phyloP scores from a whole-genome alignment of 2,113 vertebrate species.

The Triplophysa siluroides region DNA sequence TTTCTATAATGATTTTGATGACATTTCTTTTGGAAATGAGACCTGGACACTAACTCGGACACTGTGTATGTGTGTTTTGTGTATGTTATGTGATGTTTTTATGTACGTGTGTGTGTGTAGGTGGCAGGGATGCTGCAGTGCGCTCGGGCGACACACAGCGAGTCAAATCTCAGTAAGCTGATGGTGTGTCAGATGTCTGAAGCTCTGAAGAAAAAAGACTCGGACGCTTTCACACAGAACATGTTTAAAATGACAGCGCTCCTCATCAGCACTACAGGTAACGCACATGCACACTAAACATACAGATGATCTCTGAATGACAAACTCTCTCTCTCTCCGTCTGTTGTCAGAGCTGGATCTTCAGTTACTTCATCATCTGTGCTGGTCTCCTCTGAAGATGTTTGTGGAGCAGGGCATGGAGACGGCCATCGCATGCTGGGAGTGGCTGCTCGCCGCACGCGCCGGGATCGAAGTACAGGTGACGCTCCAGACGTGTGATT shows the following conservation, averaged over 20 bases:
- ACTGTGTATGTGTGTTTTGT: not conserved
- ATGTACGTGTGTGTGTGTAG: slow-evolving; percentile 64
- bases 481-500: slow-evolving; percentile 38
- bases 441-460: slow-evolving; percentile 95
- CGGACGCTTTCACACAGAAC: slow-evolving; percentile 85
- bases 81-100: not conserved
- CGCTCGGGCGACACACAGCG: slow-evolving; percentile 80
- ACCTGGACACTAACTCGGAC: too few relatives aligned
- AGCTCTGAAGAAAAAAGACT: slow-evolving; percentile 76
- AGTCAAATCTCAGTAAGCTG: slow-evolving; percentile 87
- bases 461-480: slow-evolving; percentile 93
- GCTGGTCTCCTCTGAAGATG: slow-evolving; percentile 94
- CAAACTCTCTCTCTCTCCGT: not conserved
- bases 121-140: slow-evolving; percentile 95
- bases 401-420: slow-evolving; percentile 95
- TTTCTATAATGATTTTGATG: too few relatives aligned
- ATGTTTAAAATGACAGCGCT: slow-evolving; percentile 96
- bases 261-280: slow-evolving; percentile 92
- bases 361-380: slow-evolving; percentile 91
- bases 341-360: slow-evolving; percentile 82
- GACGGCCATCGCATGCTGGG: slow-evolving; percentile 95
- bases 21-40: too few relatives aligned
- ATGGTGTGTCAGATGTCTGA: slow-evolving; percentile 85
- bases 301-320: not conserved
- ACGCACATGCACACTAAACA: not conserved